Percentiles rank a stretch among this genome's conserved stretches.
Evolutionary conservation across 1,140 invertebrate genomes (phyloP).

Genomic region (Parasteatoda tepidariorum): DNA sequence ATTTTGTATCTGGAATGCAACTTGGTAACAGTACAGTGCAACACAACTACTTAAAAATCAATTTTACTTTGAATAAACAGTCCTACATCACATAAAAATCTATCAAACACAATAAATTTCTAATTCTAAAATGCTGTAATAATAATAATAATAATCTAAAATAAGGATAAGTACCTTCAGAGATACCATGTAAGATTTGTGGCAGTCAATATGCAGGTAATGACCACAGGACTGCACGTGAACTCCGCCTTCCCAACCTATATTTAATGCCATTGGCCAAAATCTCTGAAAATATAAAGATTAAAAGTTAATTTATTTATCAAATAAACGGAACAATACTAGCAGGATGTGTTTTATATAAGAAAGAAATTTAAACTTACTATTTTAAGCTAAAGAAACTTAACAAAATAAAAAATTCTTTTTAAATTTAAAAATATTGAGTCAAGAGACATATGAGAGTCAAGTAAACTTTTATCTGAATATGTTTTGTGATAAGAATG

Average conservation of each 20-base stretch:
- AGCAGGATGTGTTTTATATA: neutral
- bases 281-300: conserved; percentile 74
- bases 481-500: too few relatives aligned
- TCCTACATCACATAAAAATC: too few relatives aligned
- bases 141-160: neutral
- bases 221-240: conserved; percentile 97
- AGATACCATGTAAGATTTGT: conserved; percentile 87
- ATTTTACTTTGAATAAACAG: too few relatives aligned
- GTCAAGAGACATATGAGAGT: too few relatives aligned
- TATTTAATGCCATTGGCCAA: conserved; percentile 86
- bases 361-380: neutral
- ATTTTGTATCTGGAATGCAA: too few relatives aligned
- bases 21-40: too few relatives aligned
- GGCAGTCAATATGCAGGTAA: conserved; percentile 92
- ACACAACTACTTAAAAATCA: too few relatives aligned
- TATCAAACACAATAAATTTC: too few relatives aligned
- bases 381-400: neutral
- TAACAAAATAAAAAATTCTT: neutral
- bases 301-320: too few relatives aligned
- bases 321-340: neutral
- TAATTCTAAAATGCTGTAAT: too few relatives aligned
- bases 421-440: neutral
- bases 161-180: conserved; percentile 72
- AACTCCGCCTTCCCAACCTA: conserved; percentile 92
- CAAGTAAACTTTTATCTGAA: too few relatives aligned